phyloP scores from a whole-genome alignment of 2,888 invertebrate species.

The Atethmia centrago region DNA sequence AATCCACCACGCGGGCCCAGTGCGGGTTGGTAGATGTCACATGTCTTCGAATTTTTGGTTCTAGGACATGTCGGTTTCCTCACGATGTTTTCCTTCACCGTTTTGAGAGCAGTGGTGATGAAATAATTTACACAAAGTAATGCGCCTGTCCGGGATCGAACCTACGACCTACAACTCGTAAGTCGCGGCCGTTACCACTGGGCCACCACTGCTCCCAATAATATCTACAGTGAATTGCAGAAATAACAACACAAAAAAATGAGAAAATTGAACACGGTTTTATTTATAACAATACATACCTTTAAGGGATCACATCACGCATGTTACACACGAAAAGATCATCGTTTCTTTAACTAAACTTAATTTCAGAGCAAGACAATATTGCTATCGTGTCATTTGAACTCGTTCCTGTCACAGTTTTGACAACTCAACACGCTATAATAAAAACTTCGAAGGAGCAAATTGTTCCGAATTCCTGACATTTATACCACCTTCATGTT shows the following conservation, averaged over 20 bases:
- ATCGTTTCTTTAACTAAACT: slow-evolving; percentile 70
- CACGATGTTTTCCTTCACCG: no score
- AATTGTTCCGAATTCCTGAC: background rate
- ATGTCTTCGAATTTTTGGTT: no score
- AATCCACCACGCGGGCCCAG: no score
- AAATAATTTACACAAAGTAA: no score
- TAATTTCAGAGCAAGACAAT: slow-evolving; percentile 58
- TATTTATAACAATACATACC: slow-evolving; percentile 20
- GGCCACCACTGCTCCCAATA: no score
- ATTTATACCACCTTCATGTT: slow-evolving; percentile 40
- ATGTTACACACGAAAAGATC: slow-evolving; percentile 70
- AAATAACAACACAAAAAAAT: background rate
- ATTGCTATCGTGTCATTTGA: slow-evolving; percentile 53
- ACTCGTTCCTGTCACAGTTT: slow-evolving; percentile 50
- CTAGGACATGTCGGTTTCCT: no score
- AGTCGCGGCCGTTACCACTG: no score
- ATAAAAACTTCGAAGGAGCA: slow-evolving; percentile 42
- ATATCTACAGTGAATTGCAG: background rate
- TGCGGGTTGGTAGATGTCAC: no score
- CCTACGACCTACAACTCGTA: no score
- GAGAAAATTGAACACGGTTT: background rate
- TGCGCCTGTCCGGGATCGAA: no score
- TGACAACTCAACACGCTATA: slow-evolving; percentile 60
- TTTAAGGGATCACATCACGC: slow-evolving; percentile 33
- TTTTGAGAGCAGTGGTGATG: no score